These are phyloP conservation scores for Chroicocephalus ridibundus DNA, from an alignment of 2,113 vertebrate genomes.

Conservation along the genomic window DNA sequence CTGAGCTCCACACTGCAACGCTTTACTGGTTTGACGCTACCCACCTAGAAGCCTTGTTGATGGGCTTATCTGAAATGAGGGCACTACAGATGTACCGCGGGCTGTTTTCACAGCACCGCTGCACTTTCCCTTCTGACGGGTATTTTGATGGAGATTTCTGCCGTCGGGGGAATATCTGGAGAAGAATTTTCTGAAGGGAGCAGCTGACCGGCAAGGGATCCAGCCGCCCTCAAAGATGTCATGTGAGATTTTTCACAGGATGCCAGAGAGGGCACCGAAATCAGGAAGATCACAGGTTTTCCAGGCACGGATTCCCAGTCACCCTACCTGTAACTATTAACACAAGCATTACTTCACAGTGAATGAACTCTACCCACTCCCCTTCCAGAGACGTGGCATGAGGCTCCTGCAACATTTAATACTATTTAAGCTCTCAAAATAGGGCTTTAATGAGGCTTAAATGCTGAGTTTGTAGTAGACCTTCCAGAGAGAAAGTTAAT, in stretches of 20 bases:
- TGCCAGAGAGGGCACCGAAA: constrained; percentile 56
- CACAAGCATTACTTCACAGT: constrained; percentile 62
- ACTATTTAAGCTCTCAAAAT: background rate
- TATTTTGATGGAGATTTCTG: background rate
- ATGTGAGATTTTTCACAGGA: constrained; percentile 60
- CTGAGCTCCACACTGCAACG: background rate
- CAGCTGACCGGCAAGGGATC: constrained; percentile 34
- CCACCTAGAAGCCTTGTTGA: background rate
- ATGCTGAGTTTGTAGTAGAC: background rate
- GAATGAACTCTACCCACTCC: background rate
- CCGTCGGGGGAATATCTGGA: background rate
- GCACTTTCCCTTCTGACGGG: background rate
- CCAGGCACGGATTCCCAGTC: background rate
- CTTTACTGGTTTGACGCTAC: background rate
- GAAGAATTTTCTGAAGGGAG: constrained; percentile 9
- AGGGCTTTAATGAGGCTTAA: background rate
- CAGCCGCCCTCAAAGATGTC: background rate
- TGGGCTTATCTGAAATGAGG: background rate
- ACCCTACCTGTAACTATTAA: constrained; percentile 56
- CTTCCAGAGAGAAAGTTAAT: background rate
- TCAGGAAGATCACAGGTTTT: constrained; percentile 49
- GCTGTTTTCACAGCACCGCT: background rate
- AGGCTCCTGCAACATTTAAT: background rate
- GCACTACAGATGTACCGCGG: background rate
- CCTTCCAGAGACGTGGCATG: background rate